Conservation (phyloP, 2,797 vertebrate genomes). For the Pachyuromys duprasi region DNA sequence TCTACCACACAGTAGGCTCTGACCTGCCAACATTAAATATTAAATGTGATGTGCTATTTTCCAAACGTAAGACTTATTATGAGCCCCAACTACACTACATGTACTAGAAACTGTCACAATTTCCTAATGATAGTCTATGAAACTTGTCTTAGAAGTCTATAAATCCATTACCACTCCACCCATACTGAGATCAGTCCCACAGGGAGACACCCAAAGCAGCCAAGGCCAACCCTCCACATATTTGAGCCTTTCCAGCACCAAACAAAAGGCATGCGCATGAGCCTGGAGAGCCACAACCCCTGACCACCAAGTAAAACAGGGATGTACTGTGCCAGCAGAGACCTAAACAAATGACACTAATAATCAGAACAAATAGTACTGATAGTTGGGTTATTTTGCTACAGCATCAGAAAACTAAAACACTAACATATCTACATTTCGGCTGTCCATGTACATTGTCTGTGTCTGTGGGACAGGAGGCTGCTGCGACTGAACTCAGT, state of each 20-base stretch:
- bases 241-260: neutral
- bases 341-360: neutral
- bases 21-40: neutral
- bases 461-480: neutral
- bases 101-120: neutral
- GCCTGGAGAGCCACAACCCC: neutral
- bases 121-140: neutral
- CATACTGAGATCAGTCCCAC: neutral
- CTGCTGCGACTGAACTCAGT: neutral
- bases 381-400: neutral
- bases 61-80: conserved; percentile 9
- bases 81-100: neutral
- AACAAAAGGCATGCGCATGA: neutral
- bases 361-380: neutral
- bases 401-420: neutral
- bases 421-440: neutral
- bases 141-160: neutral
- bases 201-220: neutral
- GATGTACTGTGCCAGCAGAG: neutral
- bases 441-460: neutral
- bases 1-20: neutral
- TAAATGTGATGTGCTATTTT: conserved; percentile 7
- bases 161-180: neutral
- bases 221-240: neutral
- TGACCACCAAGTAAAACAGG: neutral